Percentiles rank a stretch among this genome's conserved stretches.
These are phyloP conservation scores for Eretmochelys imbricata DNA, from an alignment of 2,113 vertebrate species.

Conservation along the genomic window DNA sequence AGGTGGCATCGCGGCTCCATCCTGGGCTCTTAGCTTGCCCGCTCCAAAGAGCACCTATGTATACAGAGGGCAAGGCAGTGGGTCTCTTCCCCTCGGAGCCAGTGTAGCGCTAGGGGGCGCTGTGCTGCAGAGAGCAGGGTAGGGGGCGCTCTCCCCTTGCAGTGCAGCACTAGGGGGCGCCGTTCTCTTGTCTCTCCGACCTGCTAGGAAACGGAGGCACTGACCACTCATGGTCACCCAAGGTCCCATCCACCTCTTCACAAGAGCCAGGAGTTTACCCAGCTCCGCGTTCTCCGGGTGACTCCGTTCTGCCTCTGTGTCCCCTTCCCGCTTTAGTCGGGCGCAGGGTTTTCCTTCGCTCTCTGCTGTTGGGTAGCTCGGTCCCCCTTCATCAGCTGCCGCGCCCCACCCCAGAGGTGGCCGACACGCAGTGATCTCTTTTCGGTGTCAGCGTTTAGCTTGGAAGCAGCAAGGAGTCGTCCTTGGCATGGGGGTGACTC, in stretches of 20 bases:
- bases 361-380: neutral
- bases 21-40: neutral
- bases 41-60: neutral
- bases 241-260: neutral
- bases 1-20: no score
- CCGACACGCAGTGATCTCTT: neutral
- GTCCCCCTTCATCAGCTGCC: neutral
- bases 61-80: neutral
- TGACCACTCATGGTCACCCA: neutral
- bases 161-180: no score
- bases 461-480: neutral
- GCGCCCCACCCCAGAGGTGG: neutral
- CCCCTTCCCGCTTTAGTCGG: neutral
- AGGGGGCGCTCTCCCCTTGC: no score
- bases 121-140: neutral
- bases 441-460: neutral
- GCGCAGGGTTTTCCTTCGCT: neutral
- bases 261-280: no score
- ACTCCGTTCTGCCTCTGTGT: neutral
- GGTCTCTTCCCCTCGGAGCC: neutral
- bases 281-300: neutral
- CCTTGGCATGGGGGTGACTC: neutral
- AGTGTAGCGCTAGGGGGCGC: neutral
- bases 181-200: no score
- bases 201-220: neutral